Evolutionary conservation across 2,113 vertebrate species (phyloP), one percentile per base, ranked within the genome.

Genomic region (Campylomormyrus tamandua): DNA sequence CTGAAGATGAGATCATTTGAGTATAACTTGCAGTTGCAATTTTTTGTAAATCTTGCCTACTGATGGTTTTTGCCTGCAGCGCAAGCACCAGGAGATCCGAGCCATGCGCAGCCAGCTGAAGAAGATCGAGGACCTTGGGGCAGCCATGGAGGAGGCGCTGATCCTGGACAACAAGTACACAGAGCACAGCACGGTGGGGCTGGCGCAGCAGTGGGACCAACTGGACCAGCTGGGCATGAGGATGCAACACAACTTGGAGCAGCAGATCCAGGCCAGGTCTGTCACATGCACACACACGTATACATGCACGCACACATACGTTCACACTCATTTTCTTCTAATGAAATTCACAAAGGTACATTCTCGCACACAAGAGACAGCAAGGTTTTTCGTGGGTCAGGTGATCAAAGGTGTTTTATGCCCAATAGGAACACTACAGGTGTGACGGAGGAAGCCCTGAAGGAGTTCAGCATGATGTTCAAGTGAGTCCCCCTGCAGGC

Each of bases 381-480:
- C 2, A 27, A 66, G n/a, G 70, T 77, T 4, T 77, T 77, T 19
- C 17, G 35, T 42, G 11, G 70, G 70, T 39, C 31, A 39, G 27
- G 53, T 52, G 5, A 8, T 91, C 24, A 5, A 45, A 45, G 31
- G 27, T 27, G 5, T 86, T 2, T 89, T 70, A 39, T 85, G 70
- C 83, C 92, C 94, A 15, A 11, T 93, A 99, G 98, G 92, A 99
- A 99, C 95, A 99, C 98, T 0, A 99, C 98, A 0, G 98, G 98
- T 31, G 98, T 99, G 89, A 99, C 98, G 0, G 98, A 99, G 91
- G 98, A 99, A 91, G 98, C 98, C 13, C 96, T 99, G 91, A 99
- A 99, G 94, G 98, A 99, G 93, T 99, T 99, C 96, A 99, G 98
- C 96, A 99, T 99, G 98, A 99, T 99, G 98, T 99, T 99, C 93